Percentiles rank a stretch among this genome's conserved stretches.
Conservation (phyloP, 2,888 invertebrate species). For the Lithophane socia region DNA sequence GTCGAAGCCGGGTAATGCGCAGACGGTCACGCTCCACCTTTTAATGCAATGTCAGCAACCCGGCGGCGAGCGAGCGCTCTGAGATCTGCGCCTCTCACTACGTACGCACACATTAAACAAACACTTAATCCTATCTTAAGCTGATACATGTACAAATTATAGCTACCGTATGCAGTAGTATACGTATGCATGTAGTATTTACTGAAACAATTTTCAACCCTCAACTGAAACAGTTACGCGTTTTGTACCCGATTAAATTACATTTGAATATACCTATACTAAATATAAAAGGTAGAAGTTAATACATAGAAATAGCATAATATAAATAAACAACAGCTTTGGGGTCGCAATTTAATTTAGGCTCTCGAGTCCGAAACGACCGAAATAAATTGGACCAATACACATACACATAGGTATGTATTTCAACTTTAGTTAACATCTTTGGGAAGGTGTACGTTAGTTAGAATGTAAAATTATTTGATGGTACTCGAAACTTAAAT, state of each 20-base stretch:
- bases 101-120: slow-evolving; percentile 60
- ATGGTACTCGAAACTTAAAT: slow-evolving; percentile 33
- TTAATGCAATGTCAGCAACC: slow-evolving; percentile 84
- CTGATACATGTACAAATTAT: slow-evolving; percentile 62
- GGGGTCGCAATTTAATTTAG: slow-evolving; percentile 69
- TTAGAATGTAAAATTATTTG: slow-evolving; percentile 55
- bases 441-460: slow-evolving; percentile 53
- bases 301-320: slow-evolving; percentile 63
- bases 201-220: slow-evolving; percentile 50
- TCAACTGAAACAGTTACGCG: slow-evolving; percentile 41
- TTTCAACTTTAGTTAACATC: slow-evolving; percentile 65
- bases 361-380: slow-evolving; percentile 67
- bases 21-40: slow-evolving; percentile 86
- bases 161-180: slow-evolving; percentile 32
- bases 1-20: slow-evolving; percentile 82
- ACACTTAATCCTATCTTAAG: slow-evolving; percentile 56
- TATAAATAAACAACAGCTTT: slow-evolving; percentile 69
- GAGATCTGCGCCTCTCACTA: slow-evolving; percentile 54
- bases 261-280: slow-evolving; percentile 59
- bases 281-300: slow-evolving; percentile 61
- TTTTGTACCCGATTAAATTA: slow-evolving; percentile 59
- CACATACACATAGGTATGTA: slow-evolving; percentile 60
- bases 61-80: slow-evolving; percentile 54
- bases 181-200: slow-evolving; percentile 53
- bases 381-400: slow-evolving; percentile 68